Base-by-base conservation (phyloP, 2,888 invertebrate species). In the Tachina fera region DNA sequence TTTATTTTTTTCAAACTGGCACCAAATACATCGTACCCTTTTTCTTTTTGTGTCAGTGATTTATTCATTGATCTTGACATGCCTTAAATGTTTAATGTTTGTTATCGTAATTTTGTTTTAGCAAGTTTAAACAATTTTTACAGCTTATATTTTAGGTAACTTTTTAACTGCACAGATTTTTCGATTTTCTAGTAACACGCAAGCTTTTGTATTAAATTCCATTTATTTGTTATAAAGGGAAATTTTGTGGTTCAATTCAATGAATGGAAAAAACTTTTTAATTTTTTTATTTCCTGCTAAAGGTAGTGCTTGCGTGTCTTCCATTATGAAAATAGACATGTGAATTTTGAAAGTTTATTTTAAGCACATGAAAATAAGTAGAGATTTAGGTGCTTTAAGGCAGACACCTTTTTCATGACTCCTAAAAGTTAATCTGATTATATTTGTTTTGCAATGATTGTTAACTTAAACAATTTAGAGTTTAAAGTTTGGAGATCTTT, bases 81-180 rank as follows among this genome's bases (percentile, higher is more conserved):
- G 41, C 41, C n/a, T n/a, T 70, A 76, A 83, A 71, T 71, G 53
- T 76, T 81, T 77, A 84, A 84, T 84, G 49, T 67, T 14, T 81
- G n/a, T 68, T 72, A 76, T 61, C 53, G 53, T 47, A 77, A 84
- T 84, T 67, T 6, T 31, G 31, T 81, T 49, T 78, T 22, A 41
- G 47, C 41, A 81, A 65, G 61, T 77, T 72, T 70, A 41, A 65
- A 56, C 47, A 67, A 31, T 61, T 65, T 84, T 65, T 63, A 43
- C 47, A 53, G 47, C 39, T 81, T 53, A 31, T 70, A 58, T 67
- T 75, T 31, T 41, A 19, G 41, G 14, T 75, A 43, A 45, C 19
- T 65, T 76, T 47, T 16, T n/a, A 60, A 10, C n/a, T 4, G 56
- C 16, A 63, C 13, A 45, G 16, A 16, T 63, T 70, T 77, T 77